Evolutionary conservation across 2,888 invertebrate genomes (phyloP), one percentile per base, ranked within the genome.

Genomic region (Thymelicus acteon): DNA sequence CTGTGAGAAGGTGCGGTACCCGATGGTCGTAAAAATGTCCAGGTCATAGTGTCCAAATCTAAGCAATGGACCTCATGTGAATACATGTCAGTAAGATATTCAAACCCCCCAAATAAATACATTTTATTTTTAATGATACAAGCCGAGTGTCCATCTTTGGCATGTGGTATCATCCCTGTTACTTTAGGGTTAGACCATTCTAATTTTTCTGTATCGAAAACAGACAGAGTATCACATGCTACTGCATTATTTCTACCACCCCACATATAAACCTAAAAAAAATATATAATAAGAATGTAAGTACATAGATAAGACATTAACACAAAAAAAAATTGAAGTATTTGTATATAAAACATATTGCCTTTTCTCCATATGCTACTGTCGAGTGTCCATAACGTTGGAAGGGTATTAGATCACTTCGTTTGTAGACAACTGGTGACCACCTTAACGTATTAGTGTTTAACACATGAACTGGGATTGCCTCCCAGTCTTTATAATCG

Each of bases 321-420:
- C 0, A 2, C 19, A 31, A 31, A 31, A 31, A 31, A 31, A 2
- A 2, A 15, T 49, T 15, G 15, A 49, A 15, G 6, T 8, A 31
- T 12, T 54, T 54, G 0, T 24, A 54, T 10, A 24, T 24, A 61
- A 39, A 44, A 44, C 10, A 37, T 49, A 49, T 48, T 49, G 7
- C 95, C 87, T 96, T 96, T 60, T 96, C 95, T 52, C 95, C 95
- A 85, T 97, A 96, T 0, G 96, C 96, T 2, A 98, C 97, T 61
- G 97, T 97, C n/a, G 98, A 97, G 85, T 99, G 98, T 0, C 98
- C 98, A 90, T 98, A 99, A 77, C 97, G 95, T 88, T 97, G 97
- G 84, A 96, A 97, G 0, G 97, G 98, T 60, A 95, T 94, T 60
- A 94, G 90, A 90, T 79, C 86, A 76, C 76, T 93, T 89, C 83